A percentile compares a stretch with the other conserved stretches of the same genome.
These are phyloP conservation scores for Anagrus nilaparvatae DNA, from an alignment of 1,140 invertebrate species.

Conservation along the genomic window DNA sequence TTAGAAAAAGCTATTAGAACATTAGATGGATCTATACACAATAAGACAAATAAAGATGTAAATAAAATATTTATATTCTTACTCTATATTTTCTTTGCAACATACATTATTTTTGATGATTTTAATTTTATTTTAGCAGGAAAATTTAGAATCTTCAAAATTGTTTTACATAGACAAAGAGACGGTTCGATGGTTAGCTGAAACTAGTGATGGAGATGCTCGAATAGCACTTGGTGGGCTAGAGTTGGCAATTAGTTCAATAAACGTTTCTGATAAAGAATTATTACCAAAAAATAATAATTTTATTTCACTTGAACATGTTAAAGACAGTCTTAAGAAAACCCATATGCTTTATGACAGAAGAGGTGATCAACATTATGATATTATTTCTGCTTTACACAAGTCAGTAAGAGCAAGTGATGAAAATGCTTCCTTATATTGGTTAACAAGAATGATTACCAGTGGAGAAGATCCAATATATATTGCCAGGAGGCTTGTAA, in stretches of 20 bases:
- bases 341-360: constrained; percentile 68
- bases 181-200: constrained; percentile 59
- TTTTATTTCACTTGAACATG: constrained; percentile 48
- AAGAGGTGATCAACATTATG: constrained; percentile 75
- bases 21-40: constrained; percentile 31
- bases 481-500: constrained; percentile 64
- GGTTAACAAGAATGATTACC: constrained; percentile 69
- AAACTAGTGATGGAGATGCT: constrained; percentile 74
- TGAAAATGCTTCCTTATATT: constrained; percentile 73
- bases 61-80: constrained; percentile 6
- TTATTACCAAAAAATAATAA: constrained; percentile 22
- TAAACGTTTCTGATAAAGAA: constrained; percentile 26
- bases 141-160: background rate
- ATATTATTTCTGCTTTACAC: constrained; percentile 71
- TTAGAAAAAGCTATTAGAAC: constrained; percentile 48
- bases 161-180: constrained; percentile 46
- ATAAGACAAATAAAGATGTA: constrained; percentile 12
- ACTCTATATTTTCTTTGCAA: background rate
- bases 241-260: constrained; percentile 56
- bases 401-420: constrained; percentile 78
- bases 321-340: constrained; percentile 52
- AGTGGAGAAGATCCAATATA: constrained; percentile 78
- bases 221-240: constrained; percentile 63
- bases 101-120: background rate
- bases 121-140: background rate